phyloP scores from a whole-genome alignment of 2,888 invertebrate species.

The Clistopyga incitator region DNA sequence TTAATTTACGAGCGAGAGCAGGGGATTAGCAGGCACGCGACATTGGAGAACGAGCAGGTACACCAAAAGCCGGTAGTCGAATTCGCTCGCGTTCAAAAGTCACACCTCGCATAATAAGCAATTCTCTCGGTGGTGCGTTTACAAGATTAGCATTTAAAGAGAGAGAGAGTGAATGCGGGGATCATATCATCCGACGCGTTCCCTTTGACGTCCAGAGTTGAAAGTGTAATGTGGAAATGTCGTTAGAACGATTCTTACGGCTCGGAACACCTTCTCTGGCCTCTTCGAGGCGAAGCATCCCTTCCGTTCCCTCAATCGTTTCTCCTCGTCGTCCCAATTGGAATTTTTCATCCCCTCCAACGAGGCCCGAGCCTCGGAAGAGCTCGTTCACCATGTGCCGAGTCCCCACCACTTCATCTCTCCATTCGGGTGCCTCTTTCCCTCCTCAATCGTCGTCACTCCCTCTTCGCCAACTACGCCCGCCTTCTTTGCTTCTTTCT shows the following conservation, averaged over 20 bases:
- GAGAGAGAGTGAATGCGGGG: background rate
- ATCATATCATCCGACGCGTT: slow-evolving; percentile 1
- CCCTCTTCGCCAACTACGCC: slow-evolving; percentile 58
- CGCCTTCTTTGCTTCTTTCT: slow-evolving; percentile 61
- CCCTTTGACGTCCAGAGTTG: slow-evolving; percentile 7
- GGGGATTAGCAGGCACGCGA: background rate
- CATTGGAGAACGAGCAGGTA: background rate
- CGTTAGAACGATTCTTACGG: slow-evolving; percentile 23
- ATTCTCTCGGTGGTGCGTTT: background rate
- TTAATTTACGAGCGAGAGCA: background rate
- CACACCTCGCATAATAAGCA: background rate
- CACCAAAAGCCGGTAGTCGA: background rate
- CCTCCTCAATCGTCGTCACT: slow-evolving; percentile 61
- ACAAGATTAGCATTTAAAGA: slow-evolving; percentile 12
- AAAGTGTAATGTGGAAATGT: slow-evolving; percentile 26
- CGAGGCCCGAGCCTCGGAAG: background rate
- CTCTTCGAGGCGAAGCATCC: slow-evolving; percentile 22
- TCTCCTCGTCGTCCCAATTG: slow-evolving; percentile 48
- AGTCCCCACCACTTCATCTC: slow-evolving; percentile 18
- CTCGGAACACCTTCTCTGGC: background rate
- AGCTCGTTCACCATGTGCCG: slow-evolving; percentile 4
- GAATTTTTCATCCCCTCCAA: slow-evolving; percentile 49
- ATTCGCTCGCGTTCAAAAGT: background rate
- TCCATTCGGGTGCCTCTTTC: slow-evolving; percentile 49
- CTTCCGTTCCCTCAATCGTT: slow-evolving; percentile 38